These are phyloP conservation scores for Ennomos fuscantarius DNA, from an alignment of 2,888 invertebrate species.

Conservation along the genomic window DNA sequence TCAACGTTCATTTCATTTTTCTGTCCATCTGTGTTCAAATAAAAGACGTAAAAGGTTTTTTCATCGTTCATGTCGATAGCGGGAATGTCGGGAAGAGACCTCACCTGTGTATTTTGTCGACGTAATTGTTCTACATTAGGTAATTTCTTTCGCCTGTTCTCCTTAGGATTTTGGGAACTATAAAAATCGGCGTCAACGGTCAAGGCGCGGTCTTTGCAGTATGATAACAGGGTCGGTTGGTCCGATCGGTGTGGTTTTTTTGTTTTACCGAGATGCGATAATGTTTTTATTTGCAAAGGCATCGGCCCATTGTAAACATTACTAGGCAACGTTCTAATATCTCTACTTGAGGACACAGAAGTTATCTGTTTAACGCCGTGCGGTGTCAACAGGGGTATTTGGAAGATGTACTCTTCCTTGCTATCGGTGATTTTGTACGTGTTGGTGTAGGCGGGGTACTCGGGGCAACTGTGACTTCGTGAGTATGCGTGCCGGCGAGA, in stretches of 20 bases:
- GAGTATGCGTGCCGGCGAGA: slow-evolving; percentile 58
- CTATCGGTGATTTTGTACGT: slow-evolving; percentile 66
- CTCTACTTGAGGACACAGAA: slow-evolving; percentile 24
- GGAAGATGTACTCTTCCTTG: slow-evolving; percentile 59
- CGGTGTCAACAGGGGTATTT: slow-evolving; percentile 43
- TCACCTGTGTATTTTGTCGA: slow-evolving; percentile 33
- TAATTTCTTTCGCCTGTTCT: slow-evolving; percentile 43
- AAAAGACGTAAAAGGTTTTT: slow-evolving; percentile 12
- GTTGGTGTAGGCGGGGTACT: slow-evolving; percentile 58
- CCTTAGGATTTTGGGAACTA: slow-evolving; percentile 33
- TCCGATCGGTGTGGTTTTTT: slow-evolving; percentile 32
- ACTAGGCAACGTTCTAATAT: slow-evolving; percentile 38
- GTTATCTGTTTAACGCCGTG: slow-evolving; percentile 8
- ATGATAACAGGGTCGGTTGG: slow-evolving; percentile 4
- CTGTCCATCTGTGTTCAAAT: slow-evolving; percentile 13
- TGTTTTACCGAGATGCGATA: slow-evolving; percentile 30
- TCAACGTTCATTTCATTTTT: slow-evolving; percentile 49
- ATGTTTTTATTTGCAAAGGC: slow-evolving; percentile 28
- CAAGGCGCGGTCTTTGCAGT: slow-evolving; percentile 21
- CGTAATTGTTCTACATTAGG: slow-evolving; percentile 49
- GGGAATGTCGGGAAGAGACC: slow-evolving; percentile 51
- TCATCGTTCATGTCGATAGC: slow-evolving; percentile 22
- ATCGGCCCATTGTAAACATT: slow-evolving; percentile 44
- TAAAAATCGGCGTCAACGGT: slow-evolving; percentile 40
- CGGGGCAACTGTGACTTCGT: slow-evolving; percentile 69